Conservation (phyloP, 2,113 vertebrate genomes). For the Turnix velox region DNA sequence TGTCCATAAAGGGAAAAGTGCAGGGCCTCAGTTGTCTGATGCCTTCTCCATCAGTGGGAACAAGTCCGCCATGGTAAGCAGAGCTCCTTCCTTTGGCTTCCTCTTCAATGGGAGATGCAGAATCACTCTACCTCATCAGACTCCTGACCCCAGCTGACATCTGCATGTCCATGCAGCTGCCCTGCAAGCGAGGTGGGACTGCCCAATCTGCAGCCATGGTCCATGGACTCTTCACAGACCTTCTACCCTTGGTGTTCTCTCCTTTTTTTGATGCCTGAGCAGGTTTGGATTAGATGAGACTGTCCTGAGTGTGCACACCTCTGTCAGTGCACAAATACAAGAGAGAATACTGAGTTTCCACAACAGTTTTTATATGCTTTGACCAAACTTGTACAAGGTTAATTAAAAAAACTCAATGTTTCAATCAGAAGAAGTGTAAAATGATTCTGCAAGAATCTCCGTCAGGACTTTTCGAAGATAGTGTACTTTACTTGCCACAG, state of each 20-base stretch:
- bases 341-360: background rate
- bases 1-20: accelerated
- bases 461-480: background rate
- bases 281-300: background rate
- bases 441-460: background rate
- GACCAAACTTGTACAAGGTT: background rate
- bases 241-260: background rate
- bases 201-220: accelerated
- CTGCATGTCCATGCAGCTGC: accelerated
- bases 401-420: background rate
- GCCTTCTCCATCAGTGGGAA: too few relatives aligned
- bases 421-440: conserved; percentile 14
- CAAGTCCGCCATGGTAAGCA: background rate
- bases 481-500: conserved; percentile 41
- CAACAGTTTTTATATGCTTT: background rate
- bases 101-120: too few relatives aligned
- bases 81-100: background rate
- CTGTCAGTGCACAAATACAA: background rate
- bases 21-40: background rate
- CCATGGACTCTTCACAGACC: accelerated
- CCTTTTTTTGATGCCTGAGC: background rate
- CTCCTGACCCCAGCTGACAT: accelerated
- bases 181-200: accelerated
- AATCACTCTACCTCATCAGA: too few relatives aligned
- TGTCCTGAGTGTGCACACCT: background rate